These are phyloP conservation scores for Aulostomus chinensis DNA, from an alignment of 2,797 vertebrate species.

Conservation along the genomic window DNA sequence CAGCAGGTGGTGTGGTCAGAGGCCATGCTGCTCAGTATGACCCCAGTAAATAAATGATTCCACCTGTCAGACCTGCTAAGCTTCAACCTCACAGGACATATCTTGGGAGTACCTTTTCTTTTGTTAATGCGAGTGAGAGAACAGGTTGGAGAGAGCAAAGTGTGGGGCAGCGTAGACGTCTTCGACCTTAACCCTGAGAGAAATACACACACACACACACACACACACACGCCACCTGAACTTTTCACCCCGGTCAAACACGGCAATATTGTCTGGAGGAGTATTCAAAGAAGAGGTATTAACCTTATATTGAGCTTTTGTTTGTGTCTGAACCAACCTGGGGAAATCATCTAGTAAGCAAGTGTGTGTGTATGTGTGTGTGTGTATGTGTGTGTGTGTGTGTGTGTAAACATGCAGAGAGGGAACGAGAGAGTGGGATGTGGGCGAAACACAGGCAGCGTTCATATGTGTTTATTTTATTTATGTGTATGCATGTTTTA, in stretches of 20 bases:
- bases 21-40: constrained; percentile 32
- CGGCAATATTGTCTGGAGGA: constrained; percentile 7
- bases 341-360: not conserved
- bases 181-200: constrained; percentile 22
- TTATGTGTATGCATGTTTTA: not conserved
- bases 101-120: no score
- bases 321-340: constrained; percentile 6
- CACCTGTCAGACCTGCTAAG: constrained; percentile 59
- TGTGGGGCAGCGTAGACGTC: no score
- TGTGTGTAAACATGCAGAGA: not conserved
- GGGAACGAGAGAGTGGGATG: not conserved
- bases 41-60: constrained; percentile 73
- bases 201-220: constrained; percentile 10
- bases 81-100: constrained; percentile 25
- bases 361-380: not conserved
- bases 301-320: constrained; percentile 31
- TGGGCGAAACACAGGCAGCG: not conserved
- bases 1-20: constrained; percentile 46
- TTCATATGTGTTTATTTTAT: not conserved
- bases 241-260: constrained; percentile 16
- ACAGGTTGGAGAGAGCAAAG: no score
- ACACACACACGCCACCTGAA: constrained; percentile 6
- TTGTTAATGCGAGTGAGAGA: not conserved
- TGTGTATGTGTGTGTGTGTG: not conserved
- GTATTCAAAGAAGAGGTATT: constrained; percentile 12